Base-by-base conservation (phyloP, 2,113 vertebrate genomes). In the Hippocampus barbouri region DNA sequence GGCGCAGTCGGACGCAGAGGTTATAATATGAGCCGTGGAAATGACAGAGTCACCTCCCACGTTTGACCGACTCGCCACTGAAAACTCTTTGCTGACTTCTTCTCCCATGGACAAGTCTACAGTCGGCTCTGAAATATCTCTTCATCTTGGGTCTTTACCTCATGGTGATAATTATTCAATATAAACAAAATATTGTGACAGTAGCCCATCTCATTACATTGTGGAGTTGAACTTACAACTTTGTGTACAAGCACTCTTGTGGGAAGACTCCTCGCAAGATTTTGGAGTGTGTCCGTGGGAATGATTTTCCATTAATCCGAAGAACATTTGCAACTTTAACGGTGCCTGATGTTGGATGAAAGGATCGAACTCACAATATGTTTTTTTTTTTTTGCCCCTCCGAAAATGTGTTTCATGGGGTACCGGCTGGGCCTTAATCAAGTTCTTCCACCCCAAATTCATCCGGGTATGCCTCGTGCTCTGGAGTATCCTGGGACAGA, bases 1-100 rank as follows among this genome's bases (percentile, higher is more conserved):
- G 38, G 69, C 47, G 18, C 63, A 77, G 77, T 74, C 79, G 78
- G 79, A 78, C 70, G 74, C 68, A n/a, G 65, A 73, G 72, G 74
- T 77, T 76, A 81, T 78, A 78, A 87, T 74, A 73, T 79, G 78
- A 88, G 73, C 84, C 20, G 49, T 66, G 70, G 69, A 78, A 81
- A 70, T 83, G 79, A 87, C 87, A 83, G 77, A 71, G 79, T 84
- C 76, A 56, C 73, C 76, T 70, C 60, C 71, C 65, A 54, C 62
- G 68, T 82, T 80, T 65, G 63, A 45, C 38, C 40, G 11, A 65
- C n/a, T 15, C 23, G 11, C 40, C 63, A 65, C 21, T 65, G 45
- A 65, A 65, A 65, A n/a, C n/a, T 41, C 23, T 8, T 66, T 47
- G 25, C 41, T 45, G 63, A 66, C 38, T 45, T 45, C 25, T 66